These are phyloP conservation scores for Pediacus dermestoides DNA, from an alignment of 2,888 invertebrate species.

Conservation along the genomic window DNA sequence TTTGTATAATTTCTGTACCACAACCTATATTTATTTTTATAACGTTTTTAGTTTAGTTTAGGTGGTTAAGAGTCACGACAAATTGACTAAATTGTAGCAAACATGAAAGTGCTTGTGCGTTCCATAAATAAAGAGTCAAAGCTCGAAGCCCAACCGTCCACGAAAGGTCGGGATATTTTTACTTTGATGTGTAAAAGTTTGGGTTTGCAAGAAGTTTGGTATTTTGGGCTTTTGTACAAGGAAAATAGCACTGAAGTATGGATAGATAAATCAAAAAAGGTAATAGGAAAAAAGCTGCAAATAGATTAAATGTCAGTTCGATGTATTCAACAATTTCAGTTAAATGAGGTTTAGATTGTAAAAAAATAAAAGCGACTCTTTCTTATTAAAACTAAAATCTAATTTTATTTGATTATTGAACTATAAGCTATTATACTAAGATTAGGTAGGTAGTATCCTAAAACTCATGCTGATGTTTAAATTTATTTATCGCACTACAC, in stretches of 20 bases:
- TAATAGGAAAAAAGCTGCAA: slow-evolving; percentile 26
- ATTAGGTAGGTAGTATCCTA: too few relatives aligned
- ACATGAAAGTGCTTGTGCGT: slow-evolving; percentile 40
- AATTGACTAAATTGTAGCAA: too few relatives aligned
- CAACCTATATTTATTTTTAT: neutral
- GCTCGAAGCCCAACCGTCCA: slow-evolving; percentile 38
- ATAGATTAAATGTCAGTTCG: too few relatives aligned
- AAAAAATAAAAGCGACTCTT: too few relatives aligned
- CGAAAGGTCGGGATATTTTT: slow-evolving; percentile 38
- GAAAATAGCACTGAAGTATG: slow-evolving; percentile 39
- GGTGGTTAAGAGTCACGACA: slow-evolving; percentile 6
- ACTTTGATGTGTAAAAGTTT: slow-evolving; percentile 41
- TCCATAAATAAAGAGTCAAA: slow-evolving; percentile 43
- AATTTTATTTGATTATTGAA: too few relatives aligned
- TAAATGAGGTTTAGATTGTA: too few relatives aligned
- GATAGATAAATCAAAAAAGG: slow-evolving; percentile 46
- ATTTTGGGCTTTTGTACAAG: slow-evolving; percentile 42
- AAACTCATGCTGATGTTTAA: too few relatives aligned
- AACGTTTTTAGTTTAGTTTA: too few relatives aligned
- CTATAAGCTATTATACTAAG: too few relatives aligned
- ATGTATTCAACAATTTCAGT: too few relatives aligned
- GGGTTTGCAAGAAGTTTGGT: slow-evolving; percentile 45
- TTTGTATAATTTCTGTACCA: neutral
- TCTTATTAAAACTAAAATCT: too few relatives aligned
- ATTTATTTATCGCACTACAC: too few relatives aligned